Evolutionary conservation across 2,797 vertebrate species (phyloP).

Genomic region (Chrysolophus pictus): DNA sequence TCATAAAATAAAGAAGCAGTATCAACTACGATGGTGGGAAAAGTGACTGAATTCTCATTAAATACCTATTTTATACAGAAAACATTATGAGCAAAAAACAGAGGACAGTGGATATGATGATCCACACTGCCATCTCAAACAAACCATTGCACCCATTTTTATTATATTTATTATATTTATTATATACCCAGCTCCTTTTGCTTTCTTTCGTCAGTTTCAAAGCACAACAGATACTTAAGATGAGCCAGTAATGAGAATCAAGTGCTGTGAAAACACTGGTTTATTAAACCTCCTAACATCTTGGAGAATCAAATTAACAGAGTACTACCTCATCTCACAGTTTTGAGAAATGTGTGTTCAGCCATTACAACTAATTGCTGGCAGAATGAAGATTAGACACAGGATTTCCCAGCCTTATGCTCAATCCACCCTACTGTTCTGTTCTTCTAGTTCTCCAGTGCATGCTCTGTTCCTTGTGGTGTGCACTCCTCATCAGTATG

Average conservation of each 20-base stretch:
- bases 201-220: background rate
- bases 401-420: background rate
- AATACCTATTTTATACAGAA: background rate
- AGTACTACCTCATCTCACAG: background rate
- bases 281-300: background rate
- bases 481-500: slow-evolving; percentile 56
- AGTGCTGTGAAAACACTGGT: background rate
- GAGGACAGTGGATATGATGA: background rate
- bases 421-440: background rate
- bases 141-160: background rate
- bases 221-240: background rate
- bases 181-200: background rate
- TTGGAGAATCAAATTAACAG: background rate
- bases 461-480: slow-evolving; percentile 1
- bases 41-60: background rate
- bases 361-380: background rate
- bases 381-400: background rate
- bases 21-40: background rate
- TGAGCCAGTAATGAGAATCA: background rate
- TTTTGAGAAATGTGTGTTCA: background rate
- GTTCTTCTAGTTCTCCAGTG: background rate
- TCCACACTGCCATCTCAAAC: background rate
- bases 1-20: background rate
- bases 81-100: background rate
- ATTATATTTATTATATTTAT: background rate